Evolutionary conservation across 2,797 vertebrate genomes (phyloP).

Genomic region (Bradypodion pumilum): DNA sequence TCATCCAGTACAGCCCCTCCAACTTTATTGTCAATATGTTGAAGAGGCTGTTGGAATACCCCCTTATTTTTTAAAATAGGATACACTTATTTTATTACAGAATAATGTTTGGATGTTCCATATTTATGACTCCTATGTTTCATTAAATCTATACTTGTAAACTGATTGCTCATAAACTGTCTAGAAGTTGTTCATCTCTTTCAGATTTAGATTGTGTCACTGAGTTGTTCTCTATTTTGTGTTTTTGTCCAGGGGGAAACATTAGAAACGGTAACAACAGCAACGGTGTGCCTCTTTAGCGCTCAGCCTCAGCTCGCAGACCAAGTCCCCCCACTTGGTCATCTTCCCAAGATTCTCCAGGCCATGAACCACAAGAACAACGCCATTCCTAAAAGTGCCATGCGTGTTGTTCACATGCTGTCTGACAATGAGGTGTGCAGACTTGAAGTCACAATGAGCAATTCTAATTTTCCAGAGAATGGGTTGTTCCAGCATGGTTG

Average conservation of each 20-base stretch:
- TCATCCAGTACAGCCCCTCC: background rate
- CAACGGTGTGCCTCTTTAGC: slow-evolving; percentile 93
- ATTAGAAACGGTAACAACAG: slow-evolving; percentile 93
- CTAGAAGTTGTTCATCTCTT: background rate
- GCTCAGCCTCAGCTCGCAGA: slow-evolving; percentile 95
- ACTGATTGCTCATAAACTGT: background rate
- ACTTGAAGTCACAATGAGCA: background rate
- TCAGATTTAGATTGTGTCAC: background rate
- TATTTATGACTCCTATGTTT: background rate
- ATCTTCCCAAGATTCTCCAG: slow-evolving; percentile 92
- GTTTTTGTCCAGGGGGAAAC: slow-evolving; percentile 86
- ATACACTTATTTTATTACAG: background rate
- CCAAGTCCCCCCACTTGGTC: slow-evolving; percentile 95
- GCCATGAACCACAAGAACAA: slow-evolving; percentile 97
- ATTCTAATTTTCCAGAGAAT: background rate
- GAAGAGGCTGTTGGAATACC: background rate
- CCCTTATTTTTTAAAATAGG: background rate
- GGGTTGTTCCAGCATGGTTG: background rate
- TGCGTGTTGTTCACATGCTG: slow-evolving; percentile 91
- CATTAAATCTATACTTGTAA: background rate
- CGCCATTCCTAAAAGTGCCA: slow-evolving; percentile 93
- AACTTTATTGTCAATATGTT: background rate
- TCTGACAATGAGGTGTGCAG: slow-evolving; percentile 92
- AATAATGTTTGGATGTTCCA: background rate
- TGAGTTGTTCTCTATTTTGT: background rate